Evolutionary conservation across 1,140 invertebrate genomes (phyloP), one percentile per base, ranked within the genome.

Genomic region (Trissolcus basalis): DNA sequence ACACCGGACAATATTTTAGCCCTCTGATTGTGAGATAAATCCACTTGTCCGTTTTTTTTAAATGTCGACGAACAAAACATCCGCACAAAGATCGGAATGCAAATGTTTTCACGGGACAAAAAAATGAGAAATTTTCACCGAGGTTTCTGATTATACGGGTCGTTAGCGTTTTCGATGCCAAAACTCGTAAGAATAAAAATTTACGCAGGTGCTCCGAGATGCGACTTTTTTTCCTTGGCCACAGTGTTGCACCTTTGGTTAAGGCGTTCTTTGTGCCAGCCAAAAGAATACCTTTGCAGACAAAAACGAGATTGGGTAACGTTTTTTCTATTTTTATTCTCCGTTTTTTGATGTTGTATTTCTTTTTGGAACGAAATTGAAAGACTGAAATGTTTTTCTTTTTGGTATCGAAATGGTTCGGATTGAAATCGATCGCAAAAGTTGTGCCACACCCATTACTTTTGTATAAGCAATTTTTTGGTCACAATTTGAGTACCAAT

Each of bases 121-220:
- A 12, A 54, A 72, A 65, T 59, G 55, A 65, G 58, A 64, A 49
- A 71, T 44, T 51, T 63, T 64, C 67, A 51, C 59, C n/a, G 54
- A 71, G 68, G 56, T 59, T 71, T 45, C 27, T 10, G 60, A 64
- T 64, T 71, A 63, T 71, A 59, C 68, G 59, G 59, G 59, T 63
- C 45, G 68, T 71, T 71, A 71, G 68, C 36, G 45, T 50, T 71
- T 71, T 43, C 53, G 68, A 9, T 39, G 36, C n/a, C 9, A n/a
- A 9, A 39, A 11, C 9, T 39, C n/a, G 36, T 54, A 43, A n/a
- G 15, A 33, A 49, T 49, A 43, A 55, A 75, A 65, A 67, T 63
- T 56, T 43, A 56, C 39, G 64, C 64, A 73, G 71, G 60, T 77
- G 58, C 51, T 7, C 8, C 53, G 44, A 58, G 54, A 47, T 50